Evolutionary conservation across 2,888 invertebrate genomes (phyloP), one percentile per base, ranked within the genome.

Genomic region (Carabus problematicus): DNA sequence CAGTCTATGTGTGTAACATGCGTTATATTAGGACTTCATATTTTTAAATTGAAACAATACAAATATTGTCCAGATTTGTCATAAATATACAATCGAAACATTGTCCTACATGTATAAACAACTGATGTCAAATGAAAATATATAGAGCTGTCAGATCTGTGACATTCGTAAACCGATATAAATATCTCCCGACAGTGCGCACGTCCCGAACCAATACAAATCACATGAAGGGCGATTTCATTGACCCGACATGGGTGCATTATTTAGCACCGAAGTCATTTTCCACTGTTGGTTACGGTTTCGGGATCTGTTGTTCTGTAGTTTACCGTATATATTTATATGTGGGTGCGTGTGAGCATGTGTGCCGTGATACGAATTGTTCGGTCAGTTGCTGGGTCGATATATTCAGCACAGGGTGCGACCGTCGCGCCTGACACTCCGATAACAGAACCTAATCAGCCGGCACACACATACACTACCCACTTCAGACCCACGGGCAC

Each of bases 251-350:
- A 54, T 45, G 54, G 52, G 52, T 54, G 54, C 63, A 63, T 63
- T 63, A 52, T 63, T 63, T 63, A 54, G 54, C 63, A 19, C 63
- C 42, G 42, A 18, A 54, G 63, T 63, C 54, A 63, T 63, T 63
- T 63, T 54, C 63, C 54, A 54, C 63, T 62, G 63, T 54, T 63
- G 63, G 54, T 54, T 63, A 42, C 63, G 41, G 40, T 54, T 62
- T 49, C 62, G 61, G 59, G 42, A 41, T 40, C 59, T 59, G 59
- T 59, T 59, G 42, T 59, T 40, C 47, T 47, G 16, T 47, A 47
- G 52, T 12, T 12, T 16, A 16, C 9, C 52, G 52, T 18, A 52
- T 16, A 29, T 29, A 6, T 29, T 29, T 29, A 6, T 29, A 6
- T 29, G 29, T 29, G 29, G 2, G 29, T 29, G 29, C 29, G 29